Percentiles rank a stretch among this genome's conserved stretches.
Evolutionary conservation across 2,113 vertebrate genomes (phyloP).

Genomic region (Pangasianodon hypophthalmus): DNA sequence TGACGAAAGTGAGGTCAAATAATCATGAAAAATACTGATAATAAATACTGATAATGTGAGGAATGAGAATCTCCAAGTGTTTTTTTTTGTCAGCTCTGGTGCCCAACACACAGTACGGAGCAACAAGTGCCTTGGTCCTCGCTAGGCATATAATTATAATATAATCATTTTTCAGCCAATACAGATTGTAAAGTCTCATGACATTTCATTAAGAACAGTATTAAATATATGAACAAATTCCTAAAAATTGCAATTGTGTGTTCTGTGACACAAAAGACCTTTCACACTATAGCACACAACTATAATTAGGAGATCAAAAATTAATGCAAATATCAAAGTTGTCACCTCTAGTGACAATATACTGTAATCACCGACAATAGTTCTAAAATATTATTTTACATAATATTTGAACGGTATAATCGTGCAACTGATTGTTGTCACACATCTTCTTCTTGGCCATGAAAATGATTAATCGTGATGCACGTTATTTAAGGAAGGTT

Average conservation of each 20-base stretch:
- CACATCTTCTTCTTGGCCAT: neutral
- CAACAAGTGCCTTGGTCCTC: neutral
- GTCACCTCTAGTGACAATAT: neutral
- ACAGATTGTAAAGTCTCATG: neutral
- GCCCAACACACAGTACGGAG: neutral
- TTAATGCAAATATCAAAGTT: neutral
- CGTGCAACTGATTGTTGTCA: neutral
- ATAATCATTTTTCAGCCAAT: neutral
- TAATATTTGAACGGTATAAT: neutral
- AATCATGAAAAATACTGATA: neutral
- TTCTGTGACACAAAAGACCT: neutral
- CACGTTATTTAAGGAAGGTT: neutral
- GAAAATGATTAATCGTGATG: neutral
- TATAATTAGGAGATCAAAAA: neutral
- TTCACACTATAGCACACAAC: neutral
- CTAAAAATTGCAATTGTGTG: neutral
- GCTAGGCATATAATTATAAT: neutral
- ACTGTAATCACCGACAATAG: neutral
- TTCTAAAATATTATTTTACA: neutral
- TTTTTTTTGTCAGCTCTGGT: neutral
- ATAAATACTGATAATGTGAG: neutral
- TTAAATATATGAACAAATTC: neutral
- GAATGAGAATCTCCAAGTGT: neutral
- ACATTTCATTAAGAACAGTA: neutral
- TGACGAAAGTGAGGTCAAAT: neutral